These are phyloP conservation scores for Geophilus truncorum DNA, from an alignment of 2,888 invertebrate species.

Conservation along the genomic window DNA sequence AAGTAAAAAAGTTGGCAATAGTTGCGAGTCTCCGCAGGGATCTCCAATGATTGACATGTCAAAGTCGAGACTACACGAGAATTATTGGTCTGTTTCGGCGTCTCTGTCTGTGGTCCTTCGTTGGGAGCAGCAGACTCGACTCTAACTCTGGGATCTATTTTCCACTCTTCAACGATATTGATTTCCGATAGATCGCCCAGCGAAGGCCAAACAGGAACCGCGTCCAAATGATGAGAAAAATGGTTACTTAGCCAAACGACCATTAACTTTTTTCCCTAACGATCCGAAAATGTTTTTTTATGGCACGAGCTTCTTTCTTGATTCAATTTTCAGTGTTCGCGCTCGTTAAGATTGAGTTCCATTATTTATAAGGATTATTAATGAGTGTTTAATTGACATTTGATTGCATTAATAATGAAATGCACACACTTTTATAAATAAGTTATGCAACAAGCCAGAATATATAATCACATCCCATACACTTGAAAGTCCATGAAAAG, in stretches of 20 bases:
- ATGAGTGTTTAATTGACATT: no score
- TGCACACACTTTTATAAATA: not conserved
- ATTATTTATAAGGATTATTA: no score
- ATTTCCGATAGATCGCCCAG: not conserved
- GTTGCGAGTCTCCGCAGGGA: not conserved
- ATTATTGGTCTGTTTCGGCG: no score
- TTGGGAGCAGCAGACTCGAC: not conserved
- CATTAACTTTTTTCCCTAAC: not conserved
- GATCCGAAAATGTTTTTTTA: not conserved
- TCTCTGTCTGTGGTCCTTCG: not conserved
- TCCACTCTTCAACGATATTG: not conserved
- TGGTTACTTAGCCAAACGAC: conserved; percentile 1
- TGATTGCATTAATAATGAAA: no score
- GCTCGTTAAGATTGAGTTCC: not conserved
- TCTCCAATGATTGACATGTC: not conserved
- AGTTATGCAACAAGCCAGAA: not conserved
- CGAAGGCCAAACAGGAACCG: conserved; percentile 3
- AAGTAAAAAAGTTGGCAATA: not conserved
- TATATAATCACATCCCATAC: not conserved
- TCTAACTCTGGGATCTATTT: not conserved
- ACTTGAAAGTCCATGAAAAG: not conserved
- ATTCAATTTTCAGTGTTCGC: not conserved
- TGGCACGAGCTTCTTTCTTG: not conserved
- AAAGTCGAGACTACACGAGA: not conserved
- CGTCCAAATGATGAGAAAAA: conserved; percentile 10